phyloP scores from a whole-genome alignment of 1,140 invertebrate genomes.

The Heliconius melpomene region DNA sequence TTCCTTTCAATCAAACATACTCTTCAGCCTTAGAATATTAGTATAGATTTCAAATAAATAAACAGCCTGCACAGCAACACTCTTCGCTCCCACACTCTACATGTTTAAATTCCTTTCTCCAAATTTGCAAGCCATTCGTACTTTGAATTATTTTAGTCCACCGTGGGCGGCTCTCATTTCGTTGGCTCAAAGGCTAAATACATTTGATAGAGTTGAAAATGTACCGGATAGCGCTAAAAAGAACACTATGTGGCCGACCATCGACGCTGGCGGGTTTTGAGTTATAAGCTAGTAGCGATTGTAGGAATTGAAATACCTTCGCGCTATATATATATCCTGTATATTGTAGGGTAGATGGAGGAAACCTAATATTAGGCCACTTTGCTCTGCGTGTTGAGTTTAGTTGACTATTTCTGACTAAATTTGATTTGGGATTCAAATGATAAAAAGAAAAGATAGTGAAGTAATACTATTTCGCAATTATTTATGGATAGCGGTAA shows the following conservation, averaged over 20 bases:
- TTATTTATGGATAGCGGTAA: too few species aligned
- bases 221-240: constrained; percentile 41
- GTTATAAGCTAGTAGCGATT: constrained; percentile 18
- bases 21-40: too few species aligned
- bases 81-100: not conserved
- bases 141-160: not conserved
- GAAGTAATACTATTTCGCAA: too few species aligned
- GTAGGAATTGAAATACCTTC: not conserved
- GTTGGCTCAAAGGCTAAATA: constrained; percentile 42
- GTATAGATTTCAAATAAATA: not conserved
- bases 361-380: too few species aligned
- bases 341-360: too few species aligned
- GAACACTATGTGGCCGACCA: constrained; percentile 36
- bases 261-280: constrained; percentile 2
- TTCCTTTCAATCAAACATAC: too few species aligned
- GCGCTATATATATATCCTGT: too few species aligned
- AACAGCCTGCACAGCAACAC: not conserved
- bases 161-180: constrained; percentile 28
- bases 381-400: too few species aligned
- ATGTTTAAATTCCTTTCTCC: not conserved
- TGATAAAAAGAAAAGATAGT: too few species aligned
- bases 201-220: constrained; percentile 39
- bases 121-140: not conserved
- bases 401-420: too few species aligned
- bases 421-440: too few species aligned